Percentiles rank a stretch among this genome's conserved stretches.
phyloP scores from a whole-genome alignment of 2,888 invertebrate species.

The Smittia aterrima region DNA sequence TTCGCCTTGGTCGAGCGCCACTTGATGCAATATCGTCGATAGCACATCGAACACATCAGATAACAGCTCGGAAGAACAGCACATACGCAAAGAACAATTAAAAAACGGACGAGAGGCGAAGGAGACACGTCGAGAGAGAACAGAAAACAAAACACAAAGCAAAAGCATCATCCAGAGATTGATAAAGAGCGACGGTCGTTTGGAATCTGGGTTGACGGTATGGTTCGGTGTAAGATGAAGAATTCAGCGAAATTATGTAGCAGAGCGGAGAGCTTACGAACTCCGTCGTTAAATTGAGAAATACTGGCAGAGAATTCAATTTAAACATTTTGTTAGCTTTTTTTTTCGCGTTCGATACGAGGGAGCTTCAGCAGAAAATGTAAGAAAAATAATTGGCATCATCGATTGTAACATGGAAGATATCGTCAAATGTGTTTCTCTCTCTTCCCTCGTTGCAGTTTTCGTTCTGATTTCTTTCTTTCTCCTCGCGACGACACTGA shows the following conservation, averaged over 20 bases:
- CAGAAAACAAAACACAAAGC: background rate
- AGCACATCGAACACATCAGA: slow-evolving; percentile 31
- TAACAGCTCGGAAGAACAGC: slow-evolving; percentile 12
- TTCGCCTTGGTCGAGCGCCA: slow-evolving; percentile 24
- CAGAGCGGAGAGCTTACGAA: slow-evolving; percentile 1
- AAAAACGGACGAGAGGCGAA: slow-evolving; percentile 28
- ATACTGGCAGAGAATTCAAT: slow-evolving; percentile 39
- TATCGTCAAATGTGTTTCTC: slow-evolving; percentile 37
- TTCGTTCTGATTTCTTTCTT: background rate
- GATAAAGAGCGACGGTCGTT: slow-evolving; percentile 15
- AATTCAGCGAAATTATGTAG: slow-evolving; percentile 28
- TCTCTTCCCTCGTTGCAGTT: background rate
- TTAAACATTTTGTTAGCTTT: slow-evolving; percentile 30
- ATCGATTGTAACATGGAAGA: slow-evolving; percentile 33
- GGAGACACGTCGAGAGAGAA: slow-evolving; percentile 1
- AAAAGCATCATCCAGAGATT: slow-evolving; percentile 20
- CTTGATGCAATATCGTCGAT: slow-evolving; percentile 26
- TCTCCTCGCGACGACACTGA: background rate
- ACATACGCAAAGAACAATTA: slow-evolving; percentile 38
- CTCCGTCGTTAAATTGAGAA: slow-evolving; percentile 37
- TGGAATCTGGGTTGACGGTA: slow-evolving; percentile 39
- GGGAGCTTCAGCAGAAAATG: slow-evolving; percentile 38
- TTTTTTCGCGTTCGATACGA: background rate
- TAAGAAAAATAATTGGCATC: slow-evolving; percentile 41
- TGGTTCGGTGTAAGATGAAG: slow-evolving; percentile 29